These are phyloP conservation scores for Thamnophis elegans DNA, from an alignment of 2,797 vertebrate species.

Conservation along the genomic window DNA sequence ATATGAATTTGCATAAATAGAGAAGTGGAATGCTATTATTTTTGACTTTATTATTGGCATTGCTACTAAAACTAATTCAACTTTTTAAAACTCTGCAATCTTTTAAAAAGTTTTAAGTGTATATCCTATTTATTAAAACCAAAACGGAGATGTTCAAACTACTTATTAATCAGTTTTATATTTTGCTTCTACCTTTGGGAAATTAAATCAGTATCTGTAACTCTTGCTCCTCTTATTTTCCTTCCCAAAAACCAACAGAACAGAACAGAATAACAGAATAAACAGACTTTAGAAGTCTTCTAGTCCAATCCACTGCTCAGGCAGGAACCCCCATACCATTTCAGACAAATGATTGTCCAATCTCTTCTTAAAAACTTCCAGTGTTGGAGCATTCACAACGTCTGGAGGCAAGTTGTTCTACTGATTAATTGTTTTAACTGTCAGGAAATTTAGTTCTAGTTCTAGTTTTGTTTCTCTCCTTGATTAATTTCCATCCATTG, in stretches of 20 bases:
- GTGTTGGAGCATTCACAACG: neutral
- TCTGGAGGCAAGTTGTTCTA: too few species aligned
- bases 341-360: neutral
- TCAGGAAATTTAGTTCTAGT: too few species aligned
- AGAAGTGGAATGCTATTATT: neutral
- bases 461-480: neutral
- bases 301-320: too few species aligned
- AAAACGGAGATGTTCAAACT: neutral
- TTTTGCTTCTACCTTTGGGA: neutral
- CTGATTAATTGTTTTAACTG: too few species aligned
- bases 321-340: neutral
- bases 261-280: too few species aligned
- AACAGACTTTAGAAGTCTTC: too few species aligned
- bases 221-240: neutral
- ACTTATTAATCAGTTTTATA: neutral
- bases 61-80: neutral
- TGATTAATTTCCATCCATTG: neutral
- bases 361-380: neutral
- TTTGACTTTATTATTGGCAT: neutral
- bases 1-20: neutral
- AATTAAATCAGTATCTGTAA: neutral
- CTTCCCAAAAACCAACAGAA: neutral
- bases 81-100: neutral
- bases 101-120: neutral
- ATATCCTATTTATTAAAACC: neutral